Base-by-base conservation (phyloP, 2,888 invertebrate species). In the Mactromeris polynyma region DNA sequence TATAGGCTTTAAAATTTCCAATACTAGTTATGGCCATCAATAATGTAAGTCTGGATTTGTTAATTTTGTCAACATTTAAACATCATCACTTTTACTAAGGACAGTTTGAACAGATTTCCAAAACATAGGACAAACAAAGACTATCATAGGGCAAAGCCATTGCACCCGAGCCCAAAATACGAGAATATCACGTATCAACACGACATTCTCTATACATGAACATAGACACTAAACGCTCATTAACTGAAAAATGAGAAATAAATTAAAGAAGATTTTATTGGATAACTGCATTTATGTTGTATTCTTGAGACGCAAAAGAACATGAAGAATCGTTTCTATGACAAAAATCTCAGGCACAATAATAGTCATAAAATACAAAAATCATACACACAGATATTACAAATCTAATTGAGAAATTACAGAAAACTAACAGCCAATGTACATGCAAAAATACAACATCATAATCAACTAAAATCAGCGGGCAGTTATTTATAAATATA, bases 361-460 rank as follows among this genome's bases (percentile, higher is more conserved):
- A 31, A 26, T 80, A 51, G 9, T 33, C 33, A 33, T 31, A 42
- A 31, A 46, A 40, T 51, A 21, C 40, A 79, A 80, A 80, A 51
- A n/a, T n/a, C 26, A 38, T 80, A 14, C 80, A 80, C 58, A 64
- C 58, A n/a, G 58, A 64, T 64, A 64, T 80, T 51, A 80, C 80
- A 81, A 21, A 81, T 33, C 36, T 54, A 26, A 46, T 33, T 46
- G n/a, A 36, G n/a, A 80, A 36, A 36, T 58, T 33, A 81, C 81
- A 81, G 36, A 81, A 54, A 81, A 54, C 36, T 54, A 54, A 19
- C 36, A 54, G 38, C 36, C 54, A 54, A 81, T 81, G 54, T 81
- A 81, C 81, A 58, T 36, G 58, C 81, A 81, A 81, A 81, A 81
- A 58, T 36, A 73, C 81, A 81, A 81, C 81, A 81, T 36, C 51